A percentile compares a stretch with the other conserved stretches of the same genome.
phyloP scores from a whole-genome alignment of 1,140 invertebrate species.

The Drosophila melanica region DNA sequence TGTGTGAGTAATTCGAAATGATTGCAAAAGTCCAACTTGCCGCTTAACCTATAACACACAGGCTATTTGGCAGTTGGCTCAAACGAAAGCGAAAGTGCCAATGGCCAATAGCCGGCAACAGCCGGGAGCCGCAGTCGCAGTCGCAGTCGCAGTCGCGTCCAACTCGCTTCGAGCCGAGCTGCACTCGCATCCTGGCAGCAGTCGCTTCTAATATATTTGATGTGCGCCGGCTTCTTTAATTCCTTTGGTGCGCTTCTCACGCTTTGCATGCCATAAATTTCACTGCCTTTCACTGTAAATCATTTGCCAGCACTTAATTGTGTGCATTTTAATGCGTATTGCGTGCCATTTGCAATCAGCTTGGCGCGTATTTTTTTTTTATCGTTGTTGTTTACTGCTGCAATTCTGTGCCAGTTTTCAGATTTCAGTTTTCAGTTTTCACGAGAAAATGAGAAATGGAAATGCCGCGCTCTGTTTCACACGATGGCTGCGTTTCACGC shows the following conservation, averaged over 20 bases:
- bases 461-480: conserved; percentile 69
- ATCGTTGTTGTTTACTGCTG: conserved; percentile 25
- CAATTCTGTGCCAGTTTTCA: conserved; percentile 64
- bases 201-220: conserved; percentile 1
- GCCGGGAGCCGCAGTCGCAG: neutral
- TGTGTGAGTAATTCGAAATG: conserved; percentile 51
- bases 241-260: conserved; percentile 51
- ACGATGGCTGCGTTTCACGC: conserved; percentile 59
- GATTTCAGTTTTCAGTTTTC: conserved; percentile 57
- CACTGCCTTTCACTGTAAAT: conserved; percentile 79
- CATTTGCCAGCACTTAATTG: conserved; percentile 72
- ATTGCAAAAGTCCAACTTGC: conserved; percentile 54
- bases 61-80: neutral
- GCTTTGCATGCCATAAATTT: conserved; percentile 77
- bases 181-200: neutral
- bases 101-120: conserved; percentile 8
- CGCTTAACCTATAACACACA: neutral
- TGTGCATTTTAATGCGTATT: conserved; percentile 75
- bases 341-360: conserved; percentile 68
- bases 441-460: conserved; percentile 64
- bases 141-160: no score
- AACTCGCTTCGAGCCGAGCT: neutral
- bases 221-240: conserved; percentile 11
- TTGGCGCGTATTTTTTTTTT: conserved; percentile 18
- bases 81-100: conserved; percentile 60